These are phyloP conservation scores for Aspidoscelis tigris DNA, from an alignment of 2,113 vertebrate species.

Conservation along the genomic window DNA sequence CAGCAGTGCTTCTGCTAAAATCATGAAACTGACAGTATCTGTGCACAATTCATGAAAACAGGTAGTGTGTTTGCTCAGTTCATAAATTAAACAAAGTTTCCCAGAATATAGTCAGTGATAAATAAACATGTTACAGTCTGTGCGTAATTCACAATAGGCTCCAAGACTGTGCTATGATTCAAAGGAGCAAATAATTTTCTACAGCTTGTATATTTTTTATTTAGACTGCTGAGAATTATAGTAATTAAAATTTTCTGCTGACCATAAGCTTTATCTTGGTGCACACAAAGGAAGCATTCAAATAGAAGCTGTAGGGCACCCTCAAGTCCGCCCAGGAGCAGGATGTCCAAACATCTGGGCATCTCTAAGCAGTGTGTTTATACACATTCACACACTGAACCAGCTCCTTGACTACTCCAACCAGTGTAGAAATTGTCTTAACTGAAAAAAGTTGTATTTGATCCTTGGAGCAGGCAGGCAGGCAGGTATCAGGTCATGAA, in stretches of 20 bases:
- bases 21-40: slow-evolving; percentile 7
- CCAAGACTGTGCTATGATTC: slow-evolving; percentile 19
- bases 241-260: not conserved
- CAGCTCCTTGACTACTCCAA: too few species aligned
- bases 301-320: too few species aligned
- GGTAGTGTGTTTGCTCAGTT: not conserved
- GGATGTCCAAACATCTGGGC: too few species aligned
- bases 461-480: too few species aligned
- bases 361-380: too few species aligned
- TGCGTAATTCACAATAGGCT: slow-evolving; percentile 29
- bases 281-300: not conserved
- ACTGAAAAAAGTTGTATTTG: too few species aligned
- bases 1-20: not conserved
- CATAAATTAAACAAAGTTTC: slow-evolving; percentile 34
- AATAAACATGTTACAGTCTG: slow-evolving; percentile 21
- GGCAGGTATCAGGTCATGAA: too few species aligned
- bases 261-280: not conserved
- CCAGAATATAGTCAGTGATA: slow-evolving; percentile 22
- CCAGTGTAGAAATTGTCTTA: too few species aligned
- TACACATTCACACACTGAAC: too few species aligned
- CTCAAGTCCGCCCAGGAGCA: too few species aligned
- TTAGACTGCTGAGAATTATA: slow-evolving; percentile 7
- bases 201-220: slow-evolving; percentile 22
- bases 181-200: slow-evolving; percentile 19
- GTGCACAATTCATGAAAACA: slow-evolving; percentile 12